Percentiles rank a stretch among this genome's conserved stretches.
Evolutionary conservation across 2,888 invertebrate species (phyloP).

Genomic region (Iselma pallidipennis): DNA sequence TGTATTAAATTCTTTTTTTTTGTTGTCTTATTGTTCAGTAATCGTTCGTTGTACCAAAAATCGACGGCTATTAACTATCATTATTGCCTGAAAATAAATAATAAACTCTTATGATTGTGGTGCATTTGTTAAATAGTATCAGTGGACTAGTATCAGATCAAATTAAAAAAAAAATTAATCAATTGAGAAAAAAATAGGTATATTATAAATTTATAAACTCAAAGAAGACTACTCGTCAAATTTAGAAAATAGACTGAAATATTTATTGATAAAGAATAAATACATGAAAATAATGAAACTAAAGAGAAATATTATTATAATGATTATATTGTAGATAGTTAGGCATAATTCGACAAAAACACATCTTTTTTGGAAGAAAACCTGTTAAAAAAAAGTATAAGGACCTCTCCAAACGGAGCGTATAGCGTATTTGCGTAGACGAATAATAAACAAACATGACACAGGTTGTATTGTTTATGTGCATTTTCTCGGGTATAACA

Average conservation of each 20-base stretch:
- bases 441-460: not conserved
- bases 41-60: not conserved
- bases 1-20: not conserved
- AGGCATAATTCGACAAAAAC: conserved; percentile 20
- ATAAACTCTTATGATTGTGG: conserved; percentile 54
- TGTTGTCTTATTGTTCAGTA: not conserved
- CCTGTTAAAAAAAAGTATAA: too few species aligned
- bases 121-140: conserved; percentile 51
- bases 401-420: too few species aligned
- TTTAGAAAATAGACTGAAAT: conserved; percentile 13
- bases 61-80: conserved; percentile 6
- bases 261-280: conserved; percentile 15
- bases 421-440: too few species aligned
- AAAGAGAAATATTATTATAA: not conserved
- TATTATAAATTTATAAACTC: conserved; percentile 5
- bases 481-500: too few species aligned
- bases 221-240: conserved; percentile 13
- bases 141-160: conserved; percentile 20
- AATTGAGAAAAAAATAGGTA: not conserved
- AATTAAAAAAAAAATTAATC: conserved; percentile 17
- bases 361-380: conserved; percentile 9
- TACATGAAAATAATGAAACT: not conserved
- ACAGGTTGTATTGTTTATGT: too few species aligned
- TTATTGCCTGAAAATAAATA: conserved; percentile 39
- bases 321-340: conserved; percentile 19